phyloP scores from a whole-genome alignment of 2,113 vertebrate genomes.

The Pachycephala philippinensis region DNA sequence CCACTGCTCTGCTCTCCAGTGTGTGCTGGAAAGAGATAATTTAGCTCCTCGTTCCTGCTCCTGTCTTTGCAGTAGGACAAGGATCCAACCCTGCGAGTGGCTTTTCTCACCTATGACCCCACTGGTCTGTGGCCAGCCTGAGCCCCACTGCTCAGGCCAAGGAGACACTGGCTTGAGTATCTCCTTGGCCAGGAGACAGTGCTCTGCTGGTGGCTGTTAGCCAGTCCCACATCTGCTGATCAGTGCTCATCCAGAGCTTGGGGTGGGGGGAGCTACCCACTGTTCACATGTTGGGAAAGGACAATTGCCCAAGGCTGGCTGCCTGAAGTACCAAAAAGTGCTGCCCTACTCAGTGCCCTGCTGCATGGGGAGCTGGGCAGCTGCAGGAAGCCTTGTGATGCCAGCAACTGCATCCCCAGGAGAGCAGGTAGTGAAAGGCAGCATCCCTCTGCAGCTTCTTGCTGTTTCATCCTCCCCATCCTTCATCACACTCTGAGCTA shows the following conservation, averaged over 20 bases:
- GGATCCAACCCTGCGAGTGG: neutral
- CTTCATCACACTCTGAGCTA: neutral
- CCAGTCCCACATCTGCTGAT: neutral
- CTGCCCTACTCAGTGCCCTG: neutral
- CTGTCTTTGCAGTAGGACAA: neutral
- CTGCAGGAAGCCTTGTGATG: neutral
- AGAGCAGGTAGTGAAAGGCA: neutral
- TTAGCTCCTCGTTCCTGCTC: neutral
- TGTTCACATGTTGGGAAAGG: neutral
- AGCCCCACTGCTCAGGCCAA: fast-evolving
- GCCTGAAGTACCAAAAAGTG: neutral
- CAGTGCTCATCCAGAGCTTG: neutral
- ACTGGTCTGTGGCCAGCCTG: neutral
- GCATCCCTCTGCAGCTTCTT: neutral
- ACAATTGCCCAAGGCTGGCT: neutral
- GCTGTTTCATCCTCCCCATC: neutral
- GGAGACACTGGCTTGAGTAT: neutral
- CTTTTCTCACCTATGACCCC: neutral
- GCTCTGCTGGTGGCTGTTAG: neutral
- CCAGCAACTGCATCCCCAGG: neutral
- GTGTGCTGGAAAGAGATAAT: neutral
- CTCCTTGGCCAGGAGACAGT: too few relatives aligned
- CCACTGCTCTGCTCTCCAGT: neutral
- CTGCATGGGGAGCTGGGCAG: neutral
- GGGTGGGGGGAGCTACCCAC: fast-evolving